Conservation (phyloP, 2,797 vertebrate genomes). For the Pangasius macronema region DNA sequence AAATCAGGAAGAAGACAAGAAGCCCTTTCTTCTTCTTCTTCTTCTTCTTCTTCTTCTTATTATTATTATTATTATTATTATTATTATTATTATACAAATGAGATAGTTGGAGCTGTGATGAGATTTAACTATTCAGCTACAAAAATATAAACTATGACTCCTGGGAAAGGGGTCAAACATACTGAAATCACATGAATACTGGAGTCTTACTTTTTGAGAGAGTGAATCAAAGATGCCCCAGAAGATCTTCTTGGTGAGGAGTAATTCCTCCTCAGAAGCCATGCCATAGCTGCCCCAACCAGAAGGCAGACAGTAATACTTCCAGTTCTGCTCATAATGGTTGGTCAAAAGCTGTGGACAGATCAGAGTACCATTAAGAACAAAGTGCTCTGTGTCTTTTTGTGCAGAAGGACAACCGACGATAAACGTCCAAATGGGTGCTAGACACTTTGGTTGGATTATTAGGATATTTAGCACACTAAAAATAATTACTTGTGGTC, state of each 20-base stretch:
- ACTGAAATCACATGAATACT: background rate
- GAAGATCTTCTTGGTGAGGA: constrained; percentile 97
- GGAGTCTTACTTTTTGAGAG: constrained; percentile 87
- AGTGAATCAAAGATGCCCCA: constrained; percentile 98
- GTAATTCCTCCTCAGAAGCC: constrained; percentile 91
- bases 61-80: background rate
- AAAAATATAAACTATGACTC: background rate
- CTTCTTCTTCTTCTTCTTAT: no score
- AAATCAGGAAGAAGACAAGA: background rate
- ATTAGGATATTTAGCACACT: background rate
- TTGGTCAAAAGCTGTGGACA: constrained; percentile 88
- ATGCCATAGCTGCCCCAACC: constrained; percentile 92
- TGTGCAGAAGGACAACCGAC: background rate
- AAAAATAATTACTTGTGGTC: background rate
- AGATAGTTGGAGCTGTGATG: background rate
- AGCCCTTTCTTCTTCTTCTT: no score
- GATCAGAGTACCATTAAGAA: constrained; percentile 37
- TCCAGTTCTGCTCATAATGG: constrained; percentile 98
- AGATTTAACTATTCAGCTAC: background rate
- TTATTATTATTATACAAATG: background rate
- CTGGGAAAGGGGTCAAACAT: background rate
- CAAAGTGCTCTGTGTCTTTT: background rate
- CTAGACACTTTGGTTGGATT: background rate
- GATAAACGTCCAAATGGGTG: background rate
- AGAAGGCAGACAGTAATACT: constrained; percentile 96